Conservation (phyloP, 2,888 invertebrate species). For the Sinelater perroti region DNA sequence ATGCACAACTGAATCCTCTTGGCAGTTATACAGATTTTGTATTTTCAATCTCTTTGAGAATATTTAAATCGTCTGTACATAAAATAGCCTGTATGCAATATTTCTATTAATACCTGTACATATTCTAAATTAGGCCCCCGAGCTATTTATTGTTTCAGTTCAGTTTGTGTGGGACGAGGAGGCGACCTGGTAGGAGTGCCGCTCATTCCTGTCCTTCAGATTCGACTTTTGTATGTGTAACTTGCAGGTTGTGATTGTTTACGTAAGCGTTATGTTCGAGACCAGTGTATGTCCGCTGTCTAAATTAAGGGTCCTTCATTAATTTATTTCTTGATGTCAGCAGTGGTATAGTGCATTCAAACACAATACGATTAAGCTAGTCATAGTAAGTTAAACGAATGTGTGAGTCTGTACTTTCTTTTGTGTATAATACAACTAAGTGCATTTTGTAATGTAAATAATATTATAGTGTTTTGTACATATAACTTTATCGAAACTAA, state of each 20-base stretch:
- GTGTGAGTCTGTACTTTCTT: conserved; percentile 51
- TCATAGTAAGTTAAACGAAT: conserved; percentile 58
- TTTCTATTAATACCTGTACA: conserved; percentile 50
- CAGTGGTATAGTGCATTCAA: conserved; percentile 47
- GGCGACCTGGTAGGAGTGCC: not conserved
- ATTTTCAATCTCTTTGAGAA: conserved; percentile 56
- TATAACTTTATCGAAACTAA: conserved; percentile 59
- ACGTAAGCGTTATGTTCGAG: conserved; percentile 14
- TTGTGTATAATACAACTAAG: conserved; percentile 53
- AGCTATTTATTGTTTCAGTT: conserved; percentile 44
- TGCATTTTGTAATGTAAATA: conserved; percentile 60
- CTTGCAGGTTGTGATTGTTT: conserved; percentile 47
- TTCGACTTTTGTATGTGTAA: conserved; percentile 17
- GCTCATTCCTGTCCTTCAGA: conserved; percentile 34
- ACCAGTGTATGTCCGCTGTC: conserved; percentile 23
- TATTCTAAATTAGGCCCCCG: conserved; percentile 43
- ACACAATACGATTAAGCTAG: conserved; percentile 57
- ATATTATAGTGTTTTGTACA: conserved; percentile 60
- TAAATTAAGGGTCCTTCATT: conserved; percentile 13
- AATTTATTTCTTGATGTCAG: conserved; percentile 29
- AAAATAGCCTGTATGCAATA: conserved; percentile 55
- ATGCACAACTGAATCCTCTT: conserved; percentile 29
- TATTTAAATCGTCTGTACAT: conserved; percentile 55
- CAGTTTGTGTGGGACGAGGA: conserved; percentile 33
- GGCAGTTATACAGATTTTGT: conserved; percentile 49